Percentiles rank a stretch among this genome's conserved stretches.
phyloP scores from a whole-genome alignment of 2,797 vertebrate species.

The Meda fulgida region DNA sequence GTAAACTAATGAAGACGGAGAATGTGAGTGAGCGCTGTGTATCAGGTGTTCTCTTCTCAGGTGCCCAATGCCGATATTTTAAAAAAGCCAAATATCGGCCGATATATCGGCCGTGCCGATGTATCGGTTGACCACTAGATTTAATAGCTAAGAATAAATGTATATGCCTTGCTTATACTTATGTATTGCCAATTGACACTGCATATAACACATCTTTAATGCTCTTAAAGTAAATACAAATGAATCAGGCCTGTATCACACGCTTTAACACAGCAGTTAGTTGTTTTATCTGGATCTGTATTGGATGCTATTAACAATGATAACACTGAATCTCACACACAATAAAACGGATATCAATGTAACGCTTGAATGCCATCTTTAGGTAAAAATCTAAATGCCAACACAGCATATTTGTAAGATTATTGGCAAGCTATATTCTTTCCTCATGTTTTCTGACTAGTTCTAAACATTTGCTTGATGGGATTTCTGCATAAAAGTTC shows the following conservation, averaged over 20 bases:
- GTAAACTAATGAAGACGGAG: no score
- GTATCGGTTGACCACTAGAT: no score
- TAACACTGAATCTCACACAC: background rate
- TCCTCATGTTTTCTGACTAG: background rate
- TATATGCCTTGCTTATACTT: background rate
- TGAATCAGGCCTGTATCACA: background rate
- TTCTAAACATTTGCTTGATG: background rate
- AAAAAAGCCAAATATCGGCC: no score
- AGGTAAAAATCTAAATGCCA: background rate
- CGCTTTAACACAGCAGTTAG: background rate
- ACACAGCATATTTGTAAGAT: background rate
- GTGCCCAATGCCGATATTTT: no score
- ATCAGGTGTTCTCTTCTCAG: no score
- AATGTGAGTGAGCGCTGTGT: no score
- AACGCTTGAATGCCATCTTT: slow-evolving; percentile 1
- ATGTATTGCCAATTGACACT: background rate
- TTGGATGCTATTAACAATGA: background rate
- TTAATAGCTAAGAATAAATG: no score
- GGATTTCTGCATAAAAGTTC: background rate
- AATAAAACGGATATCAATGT: background rate
- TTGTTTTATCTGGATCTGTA: no score
- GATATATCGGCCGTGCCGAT: no score
- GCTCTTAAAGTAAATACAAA: background rate
- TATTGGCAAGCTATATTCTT: background rate
- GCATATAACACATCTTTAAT: background rate